Evolutionary conservation across 1,140 invertebrate species (phyloP), one percentile per base, ranked within the genome.

Genomic region (Frieseomelitta varia): DNA sequence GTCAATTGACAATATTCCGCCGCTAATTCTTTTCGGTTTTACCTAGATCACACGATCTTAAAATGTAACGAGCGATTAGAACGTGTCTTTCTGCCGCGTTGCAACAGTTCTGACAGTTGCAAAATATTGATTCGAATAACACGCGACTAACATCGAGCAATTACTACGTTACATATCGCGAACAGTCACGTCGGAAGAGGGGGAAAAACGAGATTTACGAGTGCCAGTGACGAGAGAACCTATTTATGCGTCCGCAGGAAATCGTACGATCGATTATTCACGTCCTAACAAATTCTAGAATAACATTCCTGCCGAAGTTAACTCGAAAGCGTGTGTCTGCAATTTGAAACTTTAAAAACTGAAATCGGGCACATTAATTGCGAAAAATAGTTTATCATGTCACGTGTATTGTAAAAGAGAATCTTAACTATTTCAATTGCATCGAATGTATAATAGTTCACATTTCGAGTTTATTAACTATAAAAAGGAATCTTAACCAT

Each of bases 71-170:
- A 27, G 71, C 51, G 14, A n/a, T 19, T 12, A 27, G 24, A 27
- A n/a, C 17, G 24, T 3, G 47, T 27, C n/a, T 27, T 27, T 4
- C 39, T 2, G 19, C 12, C 71, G 71, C 39, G 1, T 19, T 12
- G 71, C n/a, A 17, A 71, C 39, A 4, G 39, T 12, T n/a, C 47
- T 1, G 71, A 73, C 71, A 6, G 47, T 27, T n/a, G 8, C 4
- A 53, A 73, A 73, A 73, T 53, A 73, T 53, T 73, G 71, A 73
- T 73, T 53, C 71, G 51, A 73, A 73, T 27, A 53, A 73, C 71
- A 73, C 47, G 24, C 39, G 47, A 51, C n/a, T 21, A 73, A 51
- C 71, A 73, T 27, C 10, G n/a, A 27, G 71, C 27, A 27, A 72
- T 73, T 27, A 27, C 71, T 21, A 14, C 10, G n/a, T 53, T 12